These are phyloP conservation scores for Scomber colias DNA, from an alignment of 2,113 vertebrate genomes.

Conservation along the genomic window DNA sequence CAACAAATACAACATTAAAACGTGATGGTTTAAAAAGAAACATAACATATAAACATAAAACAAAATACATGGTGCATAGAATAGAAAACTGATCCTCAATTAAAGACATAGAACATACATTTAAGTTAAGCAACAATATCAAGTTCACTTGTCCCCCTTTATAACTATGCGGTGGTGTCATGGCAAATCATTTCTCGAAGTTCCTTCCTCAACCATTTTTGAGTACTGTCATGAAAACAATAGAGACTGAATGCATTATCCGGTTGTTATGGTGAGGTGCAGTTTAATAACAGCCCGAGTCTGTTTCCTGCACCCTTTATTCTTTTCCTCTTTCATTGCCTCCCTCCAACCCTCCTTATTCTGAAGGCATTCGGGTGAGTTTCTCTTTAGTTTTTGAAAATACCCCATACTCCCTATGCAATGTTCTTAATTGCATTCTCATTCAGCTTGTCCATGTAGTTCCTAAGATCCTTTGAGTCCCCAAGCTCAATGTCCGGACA, in stretches of 20 bases:
- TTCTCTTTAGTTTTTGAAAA: constrained; percentile 76
- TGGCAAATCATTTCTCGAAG: constrained; percentile 40
- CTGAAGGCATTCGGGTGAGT: constrained; percentile 90
- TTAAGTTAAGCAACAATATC: constrained; percentile 72
- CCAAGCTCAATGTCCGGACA: constrained; percentile 90
- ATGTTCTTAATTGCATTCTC: constrained; percentile 86
- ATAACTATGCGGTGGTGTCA: constrained; percentile 57
- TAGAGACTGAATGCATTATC: constrained; percentile 57
- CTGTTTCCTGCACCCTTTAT: constrained; percentile 23
- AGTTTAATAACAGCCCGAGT: constrained; percentile 51
- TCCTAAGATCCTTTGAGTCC: constrained; percentile 88
- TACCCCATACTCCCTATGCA: constrained; percentile 69
- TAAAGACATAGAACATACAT: constrained; percentile 67
- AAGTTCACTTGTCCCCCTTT: constrained; percentile 54
- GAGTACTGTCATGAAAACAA: constrained; percentile 71
- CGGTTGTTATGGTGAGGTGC: constrained; percentile 67
- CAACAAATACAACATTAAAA: constrained; percentile 69
- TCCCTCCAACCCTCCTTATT: constrained; percentile 61
- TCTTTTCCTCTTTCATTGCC: constrained; percentile 14
- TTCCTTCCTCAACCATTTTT: constrained; percentile 63
- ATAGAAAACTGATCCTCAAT: constrained; percentile 58
- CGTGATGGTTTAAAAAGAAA: constrained; percentile 37
- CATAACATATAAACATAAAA: constrained; percentile 8
- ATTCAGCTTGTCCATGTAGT: constrained; percentile 91
- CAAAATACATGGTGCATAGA: constrained; percentile 43